A percentile compares a stretch with the other conserved stretches of the same genome.
Evolutionary conservation across 2,797 vertebrate species (phyloP).

Genomic region (Darevskia nairensis): DNA sequence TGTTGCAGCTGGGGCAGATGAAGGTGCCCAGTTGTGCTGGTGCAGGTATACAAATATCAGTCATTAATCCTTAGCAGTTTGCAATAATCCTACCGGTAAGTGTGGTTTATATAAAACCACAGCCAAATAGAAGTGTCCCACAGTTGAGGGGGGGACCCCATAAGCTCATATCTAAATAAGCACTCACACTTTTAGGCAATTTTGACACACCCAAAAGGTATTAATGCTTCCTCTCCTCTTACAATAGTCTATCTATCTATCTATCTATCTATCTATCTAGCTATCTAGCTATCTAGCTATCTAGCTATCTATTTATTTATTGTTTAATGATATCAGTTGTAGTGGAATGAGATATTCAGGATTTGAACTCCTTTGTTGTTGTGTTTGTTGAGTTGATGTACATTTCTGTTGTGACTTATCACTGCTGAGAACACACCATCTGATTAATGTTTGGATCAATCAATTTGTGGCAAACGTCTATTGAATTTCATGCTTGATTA

Average conservation of each 20-base stretch:
- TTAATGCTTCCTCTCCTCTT: too few relatives aligned
- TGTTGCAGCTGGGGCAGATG: too few relatives aligned
- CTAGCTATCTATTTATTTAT: background rate
- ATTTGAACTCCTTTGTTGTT: background rate
- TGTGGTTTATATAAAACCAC: background rate
- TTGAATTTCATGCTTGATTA: constrained; percentile 52
- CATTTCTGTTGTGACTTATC: background rate
- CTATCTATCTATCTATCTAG: too few relatives aligned
- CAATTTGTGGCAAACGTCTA: constrained; percentile 37
- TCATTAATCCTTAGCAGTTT: background rate
- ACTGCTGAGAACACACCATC: constrained; percentile 43
- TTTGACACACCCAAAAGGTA: too few relatives aligned
- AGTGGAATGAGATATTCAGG: too few relatives aligned
- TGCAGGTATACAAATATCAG: background rate
- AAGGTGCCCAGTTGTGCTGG: too few relatives aligned
- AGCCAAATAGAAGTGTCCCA: background rate
- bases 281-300: too few relatives aligned
- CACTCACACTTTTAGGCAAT: background rate
- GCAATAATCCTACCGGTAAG: background rate
- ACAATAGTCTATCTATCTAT: too few relatives aligned
- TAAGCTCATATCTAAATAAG: background rate
- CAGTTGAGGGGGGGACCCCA: background rate
- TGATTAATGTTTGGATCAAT: constrained; percentile 35
- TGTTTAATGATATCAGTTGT: background rate
- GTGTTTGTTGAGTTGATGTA: background rate